Base-by-base conservation (phyloP, 2,797 vertebrate species). In the Tamandua tetradactyla region DNA sequence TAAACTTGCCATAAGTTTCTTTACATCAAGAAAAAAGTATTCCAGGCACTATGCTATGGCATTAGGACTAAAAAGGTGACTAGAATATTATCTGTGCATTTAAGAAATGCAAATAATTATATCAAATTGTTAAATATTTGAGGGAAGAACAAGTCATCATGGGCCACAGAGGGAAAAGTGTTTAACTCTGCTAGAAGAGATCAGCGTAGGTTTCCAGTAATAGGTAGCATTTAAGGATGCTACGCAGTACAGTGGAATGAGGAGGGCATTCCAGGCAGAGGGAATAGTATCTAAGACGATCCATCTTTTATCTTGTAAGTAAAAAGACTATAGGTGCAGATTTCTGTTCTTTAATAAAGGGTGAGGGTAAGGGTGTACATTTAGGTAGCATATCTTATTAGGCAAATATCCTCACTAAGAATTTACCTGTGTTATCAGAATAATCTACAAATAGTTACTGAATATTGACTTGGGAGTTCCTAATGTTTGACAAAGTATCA, bases 21-120 rank as follows among this genome's bases (percentile, higher is more conserved):
- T 95, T 93, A 47, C 62, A 89, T 92, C 59, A 78, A 89, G 76
- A 86, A 95, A 75, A 17, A 88, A 32, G 10, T 92, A 35, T 83
- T 96, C 17, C 27, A 78, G 55, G 52, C 20, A 83, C 9, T 78
- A 32, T 78, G 27, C 20, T 59, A 66, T 47, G 32, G 32, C 4
- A 40, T 55, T 85, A 57, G 40, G 47, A 10, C 25, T 42, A 79
- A n/a, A 84, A 23, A 87, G 23, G n/a, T 91, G 27, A 88, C 9
- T 81, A 87, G 61, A 92, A 61, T 68, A 83, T 79, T 20, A 80
- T 75, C 23, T 79, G 18, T 93, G 18, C 59, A 25, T 95, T 94
- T 35, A 81, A 76, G 49, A 30, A 69, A 14, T 64, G 4, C 9
- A 87, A 59, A 61, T 75, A 61, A 80, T 74, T 83, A 49, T 91